Base-by-base conservation (phyloP, 2,797 vertebrate genomes). In the Podarcis lilfordi region DNA sequence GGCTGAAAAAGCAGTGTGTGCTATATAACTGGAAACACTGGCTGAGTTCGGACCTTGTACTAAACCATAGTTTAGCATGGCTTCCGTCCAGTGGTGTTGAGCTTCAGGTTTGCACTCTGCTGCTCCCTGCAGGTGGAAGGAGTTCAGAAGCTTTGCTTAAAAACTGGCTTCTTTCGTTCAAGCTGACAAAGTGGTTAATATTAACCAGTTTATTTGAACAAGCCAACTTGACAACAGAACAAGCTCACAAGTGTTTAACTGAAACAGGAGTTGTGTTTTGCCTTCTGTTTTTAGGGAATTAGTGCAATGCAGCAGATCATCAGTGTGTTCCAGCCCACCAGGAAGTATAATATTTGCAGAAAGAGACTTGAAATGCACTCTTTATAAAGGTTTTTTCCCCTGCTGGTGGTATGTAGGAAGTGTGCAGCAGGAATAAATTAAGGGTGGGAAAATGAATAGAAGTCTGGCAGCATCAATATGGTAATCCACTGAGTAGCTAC, bases 301-400 rank as follows among this genome's bases (percentile, higher is more conserved):
- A 27, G 19, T 35, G 32, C 19, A 72, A 11, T 32, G 69, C n/a
- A 32, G 69, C 15, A 72, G n/a, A 72, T 72, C 11, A 72, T 17
- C 15, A 5, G 29, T 15, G 69, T 32, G 61, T 21, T 25, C 7
- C 6, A 15, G 59, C 29, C 2, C 23, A 64, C 21, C 61, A 66
- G 69, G 45, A 74, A 21, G 2, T 92, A 87, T 87, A 68, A 83
- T 84, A 5, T 64, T 11, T 50, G 8, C 29, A 84, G 13, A 84
- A 8, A 35, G 25, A 21, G 35, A 21, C n/a, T 37, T 40, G 25
- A 82, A 88, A 86, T 4, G 6, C 4, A 1, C 80, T 66, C 88
- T 43, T 81, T 32, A 11, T 35, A 71, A 89, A 82, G 69, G 32
- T 21, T 74, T 23, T 79, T 4, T 45, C 91, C 68, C 1, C 0